Evolutionary conservation across 1,140 invertebrate species (phyloP).

Genomic region (Scaptodrosophila lebanonensis): DNA sequence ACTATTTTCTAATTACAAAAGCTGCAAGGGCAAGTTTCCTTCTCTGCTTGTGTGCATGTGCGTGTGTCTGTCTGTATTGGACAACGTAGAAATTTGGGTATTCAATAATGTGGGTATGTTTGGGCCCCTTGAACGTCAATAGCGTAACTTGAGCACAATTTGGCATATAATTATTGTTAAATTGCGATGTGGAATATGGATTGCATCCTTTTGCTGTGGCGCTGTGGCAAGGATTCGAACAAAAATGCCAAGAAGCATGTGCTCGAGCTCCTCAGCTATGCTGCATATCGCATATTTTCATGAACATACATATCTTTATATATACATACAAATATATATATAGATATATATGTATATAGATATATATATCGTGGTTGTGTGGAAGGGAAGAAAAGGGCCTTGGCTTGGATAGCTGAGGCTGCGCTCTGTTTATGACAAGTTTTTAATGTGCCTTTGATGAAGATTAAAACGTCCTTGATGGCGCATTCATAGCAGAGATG

Average conservation of each 20-base stretch:
- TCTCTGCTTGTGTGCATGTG: neutral
- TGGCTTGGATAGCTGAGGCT: neutral
- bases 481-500: too few relatives aligned
- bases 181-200: constrained; percentile 28
- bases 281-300: constrained; percentile 26
- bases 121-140: too few relatives aligned
- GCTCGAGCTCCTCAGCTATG: neutral
- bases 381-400: neutral
- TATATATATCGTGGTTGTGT: constrained; percentile 2
- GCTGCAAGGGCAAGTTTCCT: neutral
- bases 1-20: too few relatives aligned
- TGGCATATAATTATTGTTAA: constrained; percentile 28
- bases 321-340: too few relatives aligned
- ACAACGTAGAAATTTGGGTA: too few relatives aligned
- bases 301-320: too few relatives aligned
- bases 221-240: too few relatives aligned
- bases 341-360: too few relatives aligned
- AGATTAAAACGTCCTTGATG: constrained; percentile 1
- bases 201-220: constrained; percentile 32
- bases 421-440: constrained; percentile 41
- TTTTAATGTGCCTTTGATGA: constrained; percentile 28
- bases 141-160: neutral
- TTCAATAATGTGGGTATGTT: too few relatives aligned
- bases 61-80: neutral
- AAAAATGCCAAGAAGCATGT: too few relatives aligned